Conservation (phyloP, 2,797 vertebrate genomes). For the Menidia menidia region DNA sequence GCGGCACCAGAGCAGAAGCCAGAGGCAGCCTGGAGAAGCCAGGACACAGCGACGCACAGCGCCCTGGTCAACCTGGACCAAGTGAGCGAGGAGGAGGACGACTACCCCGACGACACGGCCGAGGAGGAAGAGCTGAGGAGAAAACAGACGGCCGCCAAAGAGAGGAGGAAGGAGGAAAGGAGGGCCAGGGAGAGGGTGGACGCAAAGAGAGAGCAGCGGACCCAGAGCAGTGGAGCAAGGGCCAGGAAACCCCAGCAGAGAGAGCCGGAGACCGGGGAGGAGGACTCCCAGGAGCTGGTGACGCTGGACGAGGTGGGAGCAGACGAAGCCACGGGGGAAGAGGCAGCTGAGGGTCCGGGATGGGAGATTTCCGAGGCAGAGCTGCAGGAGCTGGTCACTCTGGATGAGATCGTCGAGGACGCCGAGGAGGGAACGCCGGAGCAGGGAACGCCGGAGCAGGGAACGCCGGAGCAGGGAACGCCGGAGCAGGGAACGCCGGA, state of each 20-base stretch:
- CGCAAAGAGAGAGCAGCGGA: slow-evolving; percentile 51
- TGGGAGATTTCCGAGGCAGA: not conserved
- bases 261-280: not conserved
- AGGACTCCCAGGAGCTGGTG: slow-evolving; percentile 53
- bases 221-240: slow-evolving; percentile 15
- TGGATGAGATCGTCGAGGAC: slow-evolving; percentile 88
- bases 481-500: slow-evolving; percentile 70
- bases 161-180: slow-evolving; percentile 41
- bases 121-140: slow-evolving; percentile 55
- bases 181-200: slow-evolving; percentile 55
- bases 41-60: not conserved
- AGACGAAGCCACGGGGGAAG: slow-evolving; percentile 55
- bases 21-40: not conserved
- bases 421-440: slow-evolving; percentile 74
- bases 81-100: slow-evolving; percentile 86
- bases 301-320: slow-evolving; percentile 78
- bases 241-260: not conserved
- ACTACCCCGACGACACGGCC: slow-evolving; percentile 47
- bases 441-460: slow-evolving; percentile 56
- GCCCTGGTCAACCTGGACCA: slow-evolving; percentile 82
- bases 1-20: not conserved
- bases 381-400: slow-evolving; percentile 82
- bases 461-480: slow-evolving; percentile 60
- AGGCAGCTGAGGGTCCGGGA: slow-evolving; percentile 22
- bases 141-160: slow-evolving; percentile 20